Evolutionary conservation across 2,113 vertebrate species (phyloP), one percentile per base, ranked within the genome.

Genomic region (Tupaia tana): DNA sequence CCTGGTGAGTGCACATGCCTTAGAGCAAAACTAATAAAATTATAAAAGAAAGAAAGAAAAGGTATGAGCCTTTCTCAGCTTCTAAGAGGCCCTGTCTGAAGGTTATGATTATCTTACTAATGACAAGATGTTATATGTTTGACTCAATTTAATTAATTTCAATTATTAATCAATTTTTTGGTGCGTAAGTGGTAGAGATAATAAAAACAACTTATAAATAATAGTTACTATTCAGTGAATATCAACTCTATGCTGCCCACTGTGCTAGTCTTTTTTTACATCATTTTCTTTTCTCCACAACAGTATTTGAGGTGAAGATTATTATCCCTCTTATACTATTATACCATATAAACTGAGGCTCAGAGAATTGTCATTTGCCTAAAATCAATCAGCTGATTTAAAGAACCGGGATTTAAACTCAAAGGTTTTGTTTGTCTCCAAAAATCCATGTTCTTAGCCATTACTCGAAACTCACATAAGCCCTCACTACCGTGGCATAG

Each of bases 401-500:
- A 86, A 79, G 29, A 71, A 63, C 22, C 63, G 24, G 24, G 29
- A 92, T 85, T 31, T 91, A 59, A 95, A 82, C 27, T 11, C 70
- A 59, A 5, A n/a, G 43, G 43, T 43, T 80, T n/a, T 89, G 3
- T 83, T 91, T 92, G 54, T 82, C 52, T 75, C 29, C 70, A 74
- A 86, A 94, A 74, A 43, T 43, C 52, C 5, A 9, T 34, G 10
- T 89, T 93, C 34, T 86, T 75, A 79, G 43, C 16, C 56, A 84
- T 34, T 90, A 27, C 25, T 81, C 61, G 70, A 82, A 87, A 79
- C 79, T 89, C 58, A 77, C 84, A 92, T 73, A 90, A 85, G 74
- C 4, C 43, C 43, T 43, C 43, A 43, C 43, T 43, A 43, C 43
- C 43, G 6, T 43, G 43, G 43, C 43, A 43, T 43, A 43, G 43